Conservation (phyloP, 2,888 invertebrate species). For the Tetrapedia diversipes region DNA sequence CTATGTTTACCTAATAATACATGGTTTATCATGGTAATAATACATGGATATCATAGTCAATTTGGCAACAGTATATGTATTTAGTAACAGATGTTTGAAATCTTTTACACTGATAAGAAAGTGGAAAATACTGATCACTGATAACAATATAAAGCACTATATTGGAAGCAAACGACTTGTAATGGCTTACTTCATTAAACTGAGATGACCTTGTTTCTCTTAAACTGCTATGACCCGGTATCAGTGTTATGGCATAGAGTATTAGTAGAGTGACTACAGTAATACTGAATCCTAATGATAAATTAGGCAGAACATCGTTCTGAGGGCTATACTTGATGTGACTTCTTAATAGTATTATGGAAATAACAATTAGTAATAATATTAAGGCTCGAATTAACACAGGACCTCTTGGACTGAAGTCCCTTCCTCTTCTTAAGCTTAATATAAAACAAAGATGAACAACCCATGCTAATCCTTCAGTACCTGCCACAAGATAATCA, state of each 20-base stretch:
- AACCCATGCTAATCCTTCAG: slow-evolving; percentile 91
- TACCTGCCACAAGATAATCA: slow-evolving; percentile 88
- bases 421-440: slow-evolving; percentile 87
- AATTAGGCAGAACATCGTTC: slow-evolving; percentile 78
- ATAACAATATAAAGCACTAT: slow-evolving; percentile 41
- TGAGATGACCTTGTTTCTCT: slow-evolving; percentile 77
- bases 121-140: slow-evolving; percentile 32
- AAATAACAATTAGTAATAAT: slow-evolving; percentile 87
- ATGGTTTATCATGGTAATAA: no score
- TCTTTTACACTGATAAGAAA: slow-evolving; percentile 49
- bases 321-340: slow-evolving; percentile 82
- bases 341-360: slow-evolving; percentile 85
- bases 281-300: slow-evolving; percentile 86
- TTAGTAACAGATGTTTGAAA: slow-evolving; percentile 36
- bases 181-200: slow-evolving; percentile 57
- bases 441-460: slow-evolving; percentile 91
- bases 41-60: slow-evolving; percentile 57
- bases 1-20: slow-evolving; percentile 56
- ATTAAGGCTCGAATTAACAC: slow-evolving; percentile 86
- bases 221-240: slow-evolving; percentile 85
- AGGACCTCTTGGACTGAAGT: slow-evolving; percentile 90
- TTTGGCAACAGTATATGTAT: slow-evolving; percentile 36
- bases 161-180: slow-evolving; percentile 39
- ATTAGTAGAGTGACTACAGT: slow-evolving; percentile 86
- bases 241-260: slow-evolving; percentile 88